Conservation (phyloP, 2,113 vertebrate species). For the Paedocypris sp. region DNA sequence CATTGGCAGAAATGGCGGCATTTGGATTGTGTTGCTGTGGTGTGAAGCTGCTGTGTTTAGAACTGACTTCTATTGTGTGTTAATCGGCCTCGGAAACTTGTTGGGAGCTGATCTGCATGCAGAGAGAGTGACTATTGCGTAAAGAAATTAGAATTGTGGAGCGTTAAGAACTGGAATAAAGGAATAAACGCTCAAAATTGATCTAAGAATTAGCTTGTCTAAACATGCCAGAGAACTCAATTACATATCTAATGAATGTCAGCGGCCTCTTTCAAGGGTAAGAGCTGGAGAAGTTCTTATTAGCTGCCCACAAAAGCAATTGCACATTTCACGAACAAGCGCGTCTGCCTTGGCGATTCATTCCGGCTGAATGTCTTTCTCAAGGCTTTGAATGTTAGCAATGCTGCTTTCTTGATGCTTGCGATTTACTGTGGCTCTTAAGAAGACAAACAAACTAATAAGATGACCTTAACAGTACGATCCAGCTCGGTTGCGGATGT, state of each 20-base stretch:
- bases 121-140: neutral
- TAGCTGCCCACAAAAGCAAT: conserved; percentile 50
- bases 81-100: neutral
- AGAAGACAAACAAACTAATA: neutral
- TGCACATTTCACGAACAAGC: conserved; percentile 34
- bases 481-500: too few species aligned
- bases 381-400: conserved; percentile 7
- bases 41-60: too few species aligned
- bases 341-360: conserved; percentile 14
- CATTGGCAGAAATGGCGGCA: conserved; percentile 47
- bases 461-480: too few species aligned
- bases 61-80: neutral
- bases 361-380: neutral
- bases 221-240: conserved; percentile 58
- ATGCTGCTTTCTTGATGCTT: neutral
- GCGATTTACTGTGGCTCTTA: neutral
- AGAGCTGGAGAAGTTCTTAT: conserved; percentile 51
- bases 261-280: conserved; percentile 41
- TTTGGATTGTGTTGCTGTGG: neutral
- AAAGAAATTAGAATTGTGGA: conserved; percentile 18
- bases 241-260: conserved; percentile 59
- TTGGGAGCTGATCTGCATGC: neutral
- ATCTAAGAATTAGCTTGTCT: conserved; percentile 53
- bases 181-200: conserved; percentile 54
- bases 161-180: conserved; percentile 49